Conservation (phyloP, 2,113 vertebrate genomes). For the Progne subis region DNA sequence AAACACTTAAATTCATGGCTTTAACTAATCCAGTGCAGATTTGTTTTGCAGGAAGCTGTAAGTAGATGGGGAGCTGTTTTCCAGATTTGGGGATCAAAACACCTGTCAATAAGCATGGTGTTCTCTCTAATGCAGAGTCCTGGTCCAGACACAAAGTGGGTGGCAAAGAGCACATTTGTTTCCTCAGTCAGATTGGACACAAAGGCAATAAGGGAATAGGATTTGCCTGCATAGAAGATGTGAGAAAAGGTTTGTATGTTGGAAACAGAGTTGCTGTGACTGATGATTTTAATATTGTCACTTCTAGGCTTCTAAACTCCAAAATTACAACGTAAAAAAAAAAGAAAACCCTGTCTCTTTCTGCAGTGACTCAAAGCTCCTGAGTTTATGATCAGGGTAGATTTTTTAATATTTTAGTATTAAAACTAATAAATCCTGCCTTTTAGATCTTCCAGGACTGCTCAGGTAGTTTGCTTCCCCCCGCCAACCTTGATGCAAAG, state of each 20-base stretch:
- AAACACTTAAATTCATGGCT: neutral
- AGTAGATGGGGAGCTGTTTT: neutral
- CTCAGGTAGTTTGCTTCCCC: neutral
- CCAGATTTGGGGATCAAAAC: neutral
- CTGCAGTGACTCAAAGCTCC: neutral
- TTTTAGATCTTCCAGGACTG: neutral
- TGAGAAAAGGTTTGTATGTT: neutral
- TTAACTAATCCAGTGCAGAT: neutral
- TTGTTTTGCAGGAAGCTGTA: neutral
- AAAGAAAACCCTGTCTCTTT: neutral
- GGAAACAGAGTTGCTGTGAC: conserved; percentile 16
- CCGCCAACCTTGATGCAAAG: neutral
- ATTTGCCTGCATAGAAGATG: neutral
- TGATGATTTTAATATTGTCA: conserved; percentile 57
- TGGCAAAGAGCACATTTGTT: neutral
- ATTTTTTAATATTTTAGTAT: conserved; percentile 17
- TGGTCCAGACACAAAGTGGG: neutral
- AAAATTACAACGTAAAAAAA: neutral
- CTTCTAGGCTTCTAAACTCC: neutral
- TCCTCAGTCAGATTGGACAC: neutral
- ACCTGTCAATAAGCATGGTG: neutral
- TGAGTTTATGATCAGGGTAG: neutral
- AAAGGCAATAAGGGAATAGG: neutral
- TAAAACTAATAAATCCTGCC: conserved; percentile 47
- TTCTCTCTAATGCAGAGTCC: neutral